Evolutionary conservation across 2,888 invertebrate genomes (phyloP).

Genomic region (Dascillus cervinus): DNA sequence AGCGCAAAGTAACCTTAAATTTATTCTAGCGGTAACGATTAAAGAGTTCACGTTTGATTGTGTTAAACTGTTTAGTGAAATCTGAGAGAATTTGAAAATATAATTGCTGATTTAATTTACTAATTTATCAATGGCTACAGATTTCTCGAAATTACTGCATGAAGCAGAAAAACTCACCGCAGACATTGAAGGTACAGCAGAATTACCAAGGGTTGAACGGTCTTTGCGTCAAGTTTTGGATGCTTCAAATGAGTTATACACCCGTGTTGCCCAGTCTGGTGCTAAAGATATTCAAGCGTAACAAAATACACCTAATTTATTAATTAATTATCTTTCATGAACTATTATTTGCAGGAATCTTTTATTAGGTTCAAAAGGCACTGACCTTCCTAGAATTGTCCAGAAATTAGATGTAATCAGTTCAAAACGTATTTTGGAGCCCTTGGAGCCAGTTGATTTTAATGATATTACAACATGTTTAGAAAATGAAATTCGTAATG

Average conservation of each 20-base stretch:
- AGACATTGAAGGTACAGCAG: constrained; percentile 79
- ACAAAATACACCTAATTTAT: constrained; percentile 34
- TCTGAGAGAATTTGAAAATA: too few species aligned
- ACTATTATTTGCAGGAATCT: constrained; percentile 67
- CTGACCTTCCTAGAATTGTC: constrained; percentile 88
- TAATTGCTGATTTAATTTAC: too few species aligned
- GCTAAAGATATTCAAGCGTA: constrained; percentile 91
- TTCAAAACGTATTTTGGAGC: constrained; percentile 78
- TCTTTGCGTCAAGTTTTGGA: constrained; percentile 87
- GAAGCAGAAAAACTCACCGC: constrained; percentile 88
- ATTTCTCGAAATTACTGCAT: constrained; percentile 80
- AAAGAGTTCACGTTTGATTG: too few species aligned
- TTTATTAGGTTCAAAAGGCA: constrained; percentile 83
- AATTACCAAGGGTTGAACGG: constrained; percentile 77
- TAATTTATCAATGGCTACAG: too few species aligned
- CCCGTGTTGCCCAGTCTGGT: constrained; percentile 76
- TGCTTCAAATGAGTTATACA: constrained; percentile 82
- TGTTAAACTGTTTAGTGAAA: too few species aligned
- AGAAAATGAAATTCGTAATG: constrained; percentile 90
- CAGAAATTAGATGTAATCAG: constrained; percentile 85
- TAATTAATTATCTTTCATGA: constrained; percentile 3
- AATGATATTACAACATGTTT: constrained; percentile 86
- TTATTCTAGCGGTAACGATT: too few species aligned
- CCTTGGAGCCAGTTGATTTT: constrained; percentile 83
- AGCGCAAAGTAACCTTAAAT: too few species aligned